phyloP scores from a whole-genome alignment of 2,888 invertebrate genomes.

The Ceraclea dissimilis region DNA sequence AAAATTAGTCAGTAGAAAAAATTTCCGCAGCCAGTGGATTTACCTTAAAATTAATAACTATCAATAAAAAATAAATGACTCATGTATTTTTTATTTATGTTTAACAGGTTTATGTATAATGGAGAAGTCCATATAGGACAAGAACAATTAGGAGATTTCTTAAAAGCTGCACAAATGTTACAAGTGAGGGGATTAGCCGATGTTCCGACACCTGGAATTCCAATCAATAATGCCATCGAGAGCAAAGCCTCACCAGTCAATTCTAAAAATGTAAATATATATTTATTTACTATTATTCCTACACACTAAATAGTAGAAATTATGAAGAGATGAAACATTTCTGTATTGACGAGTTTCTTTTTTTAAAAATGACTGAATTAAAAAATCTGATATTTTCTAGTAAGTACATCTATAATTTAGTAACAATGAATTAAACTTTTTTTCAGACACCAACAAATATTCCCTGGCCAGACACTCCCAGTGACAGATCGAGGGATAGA shows the following conservation, averaged over 20 bases:
- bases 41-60: no score
- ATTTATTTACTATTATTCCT: no score
- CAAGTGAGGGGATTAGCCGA: constrained; percentile 83
- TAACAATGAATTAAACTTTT: no score
- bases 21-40: no score
- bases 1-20: no score
- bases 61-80: no score
- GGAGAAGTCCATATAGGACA: constrained; percentile 86
- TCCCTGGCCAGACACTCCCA: constrained; percentile 48
- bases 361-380: no score
- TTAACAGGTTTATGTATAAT: constrained; percentile 78
- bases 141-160: constrained; percentile 77
- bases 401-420: no score
- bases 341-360: no score
- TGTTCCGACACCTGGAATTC: constrained; percentile 51
- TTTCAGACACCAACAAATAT: constrained; percentile 50
- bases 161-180: constrained; percentile 79
- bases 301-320: no score
- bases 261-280: constrained; percentile 24
- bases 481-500: constrained; percentile 39
- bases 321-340: no score
- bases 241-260: constrained; percentile 68
- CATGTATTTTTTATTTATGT: not conserved
- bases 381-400: no score
- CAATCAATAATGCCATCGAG: constrained; percentile 43